These are phyloP conservation scores for Takifugu rubripes DNA, from an alignment of 2,797 vertebrate species.

Conservation along the genomic window DNA sequence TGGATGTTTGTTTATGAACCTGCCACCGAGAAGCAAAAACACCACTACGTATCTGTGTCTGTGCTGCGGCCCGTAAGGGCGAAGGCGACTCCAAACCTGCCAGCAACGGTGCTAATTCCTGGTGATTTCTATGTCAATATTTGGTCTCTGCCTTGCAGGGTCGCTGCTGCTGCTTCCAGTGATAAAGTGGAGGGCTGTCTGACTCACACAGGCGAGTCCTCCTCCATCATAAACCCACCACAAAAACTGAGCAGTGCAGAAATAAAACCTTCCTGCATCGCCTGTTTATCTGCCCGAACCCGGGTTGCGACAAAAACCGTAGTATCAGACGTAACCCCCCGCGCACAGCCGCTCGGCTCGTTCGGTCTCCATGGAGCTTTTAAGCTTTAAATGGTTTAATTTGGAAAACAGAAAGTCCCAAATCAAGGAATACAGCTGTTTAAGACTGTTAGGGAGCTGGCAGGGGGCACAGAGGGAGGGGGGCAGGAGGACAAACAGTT, in stretches of 20 bases:
- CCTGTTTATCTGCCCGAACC: constrained; percentile 35
- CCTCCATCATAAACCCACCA: background rate
- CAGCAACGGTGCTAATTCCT: background rate
- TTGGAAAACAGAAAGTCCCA: constrained; percentile 15
- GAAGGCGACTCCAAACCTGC: background rate
- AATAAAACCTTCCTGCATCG: constrained; percentile 33
- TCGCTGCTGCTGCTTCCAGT: no score
- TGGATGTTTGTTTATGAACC: constrained; percentile 75
- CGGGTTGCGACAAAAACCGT: background rate
- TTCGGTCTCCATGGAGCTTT: no score
- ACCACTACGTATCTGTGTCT: no score
- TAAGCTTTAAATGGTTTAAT: no score
- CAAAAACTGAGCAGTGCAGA: background rate
- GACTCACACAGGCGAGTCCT: background rate
- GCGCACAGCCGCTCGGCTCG: no score
- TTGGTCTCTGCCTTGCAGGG: no score
- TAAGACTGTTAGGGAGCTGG: background rate
- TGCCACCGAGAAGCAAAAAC: constrained; percentile 32
- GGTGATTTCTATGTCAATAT: background rate
- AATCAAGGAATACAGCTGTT: constrained; percentile 8
- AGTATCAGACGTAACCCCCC: no score
- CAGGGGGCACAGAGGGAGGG: background rate
- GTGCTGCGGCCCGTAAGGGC: background rate
- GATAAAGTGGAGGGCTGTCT: no score
- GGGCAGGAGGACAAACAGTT: constrained; percentile 24